Base-by-base conservation (phyloP, 1,140 invertebrate species). In the Ditylenchus dipsaci region DNA sequence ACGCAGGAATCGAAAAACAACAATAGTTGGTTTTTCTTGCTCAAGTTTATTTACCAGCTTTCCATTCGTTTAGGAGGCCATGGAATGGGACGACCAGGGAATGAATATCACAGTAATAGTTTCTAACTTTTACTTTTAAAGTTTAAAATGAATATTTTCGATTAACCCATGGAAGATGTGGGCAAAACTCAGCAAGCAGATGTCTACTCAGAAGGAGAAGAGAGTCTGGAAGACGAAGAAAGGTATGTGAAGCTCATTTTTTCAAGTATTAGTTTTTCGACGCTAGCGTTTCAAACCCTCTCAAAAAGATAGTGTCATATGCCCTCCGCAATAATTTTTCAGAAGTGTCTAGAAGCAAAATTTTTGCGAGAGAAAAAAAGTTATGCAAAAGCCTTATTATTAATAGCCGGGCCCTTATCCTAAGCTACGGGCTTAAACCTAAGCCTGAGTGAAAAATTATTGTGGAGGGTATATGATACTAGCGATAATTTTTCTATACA, bases 11-110 rank as follows among this genome's bases (percentile, higher is more conserved):
- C 78, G 76, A 43, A 78, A 77, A 33, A 47, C 67, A 19, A 27
- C 63, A 15, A 43, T 72, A 47, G 75, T 75, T 61, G 69, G n/a
- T 13, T 26, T 1, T 65, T 63, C 13, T 62, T 26, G 11, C 8
- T 62, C 17, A 60, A 56, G 26, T 65, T 23, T 26, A 13, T 27
- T 65, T 15, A 66, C 42, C 13, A 67, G 33, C 68, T 73, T 69
- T n/a, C 74, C 65, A 66, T 65, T 65, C 30, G 27, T 70, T 45
- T 30, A 73, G 21, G 76, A 75, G 49, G 61, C 76, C 26, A 82
- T 82, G 81, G 81, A 83, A 69, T 83, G 81, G 81, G 81, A 83
- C 62, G 82, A 83, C 63, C 73, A 69, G 21, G 59, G 78, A n/a
- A 79, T 83, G 72, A 83, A 83, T 63, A 83, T 83, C 38, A 83